These are phyloP conservation scores for Diogma glabrata DNA, from an alignment of 2,888 invertebrate species.

Conservation along the genomic window DNA sequence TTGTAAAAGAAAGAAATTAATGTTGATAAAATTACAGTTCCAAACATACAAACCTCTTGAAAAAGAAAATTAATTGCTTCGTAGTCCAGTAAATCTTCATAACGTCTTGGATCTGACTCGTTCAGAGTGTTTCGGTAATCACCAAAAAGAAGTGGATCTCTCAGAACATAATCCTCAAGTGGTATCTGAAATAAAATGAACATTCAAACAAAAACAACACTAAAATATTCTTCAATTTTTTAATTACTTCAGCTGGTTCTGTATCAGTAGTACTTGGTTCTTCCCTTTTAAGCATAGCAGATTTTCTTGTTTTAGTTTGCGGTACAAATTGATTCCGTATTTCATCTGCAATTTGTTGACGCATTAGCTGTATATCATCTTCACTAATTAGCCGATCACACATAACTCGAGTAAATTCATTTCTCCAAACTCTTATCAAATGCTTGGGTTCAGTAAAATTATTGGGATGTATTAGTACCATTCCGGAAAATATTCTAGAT, in stretches of 20 bases:
- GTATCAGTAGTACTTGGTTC: constrained; percentile 19
- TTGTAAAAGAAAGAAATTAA: neutral
- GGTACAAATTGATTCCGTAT: constrained; percentile 40
- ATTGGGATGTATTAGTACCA: constrained; percentile 62
- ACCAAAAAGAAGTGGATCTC: constrained; percentile 78
- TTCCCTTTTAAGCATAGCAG: no score
- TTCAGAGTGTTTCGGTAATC: constrained; percentile 79
- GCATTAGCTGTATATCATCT: constrained; percentile 55
- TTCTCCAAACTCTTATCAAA: constrained; percentile 79
- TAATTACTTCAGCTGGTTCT: constrained; percentile 2
- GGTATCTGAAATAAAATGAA: constrained; percentile 18
- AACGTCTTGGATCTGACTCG: constrained; percentile 65
- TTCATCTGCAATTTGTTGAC: constrained; percentile 45
- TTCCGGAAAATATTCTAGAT: constrained; percentile 71
- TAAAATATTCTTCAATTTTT: neutral
- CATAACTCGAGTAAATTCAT: constrained; percentile 78
- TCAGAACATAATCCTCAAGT: constrained; percentile 54
- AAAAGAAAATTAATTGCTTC: constrained; percentile 79
- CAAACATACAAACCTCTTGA: constrained; percentile 51
- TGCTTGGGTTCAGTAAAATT: constrained; percentile 55
- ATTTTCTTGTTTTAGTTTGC: constrained; percentile 19
- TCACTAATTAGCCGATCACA: constrained; percentile 53
- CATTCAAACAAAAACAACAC: neutral
- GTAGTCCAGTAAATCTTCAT: constrained; percentile 84
- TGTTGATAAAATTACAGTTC: neutral